Evolutionary conservation across 2,797 vertebrate genomes (phyloP).

Genomic region (Danio jaintianensis): DNA sequence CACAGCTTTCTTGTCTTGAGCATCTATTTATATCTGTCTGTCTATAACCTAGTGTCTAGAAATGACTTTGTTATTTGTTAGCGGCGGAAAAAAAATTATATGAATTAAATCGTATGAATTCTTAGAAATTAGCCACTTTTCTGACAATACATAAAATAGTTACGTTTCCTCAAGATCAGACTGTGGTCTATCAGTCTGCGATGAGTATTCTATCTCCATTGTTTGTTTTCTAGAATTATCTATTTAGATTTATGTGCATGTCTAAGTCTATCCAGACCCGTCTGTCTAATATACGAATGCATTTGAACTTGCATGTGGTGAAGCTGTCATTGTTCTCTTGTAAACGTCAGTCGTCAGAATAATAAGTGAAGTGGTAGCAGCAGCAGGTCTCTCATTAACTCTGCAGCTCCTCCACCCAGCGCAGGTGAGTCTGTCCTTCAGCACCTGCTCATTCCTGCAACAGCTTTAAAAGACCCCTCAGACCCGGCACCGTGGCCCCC

Average conservation of each 20-base stretch:
- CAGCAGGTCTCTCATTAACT: conserved; percentile 46
- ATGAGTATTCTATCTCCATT: not conserved
- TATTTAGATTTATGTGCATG: not conserved
- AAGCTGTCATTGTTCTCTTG: not conserved
- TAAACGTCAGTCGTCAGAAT: conserved; percentile 7
- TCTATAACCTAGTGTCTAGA: no score
- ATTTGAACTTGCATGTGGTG: not conserved
- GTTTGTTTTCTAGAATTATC: not conserved
- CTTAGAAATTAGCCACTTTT: no score
- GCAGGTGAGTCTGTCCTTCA: conserved; percentile 68
- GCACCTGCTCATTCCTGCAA: conserved; percentile 77
- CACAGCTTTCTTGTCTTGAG: no score
- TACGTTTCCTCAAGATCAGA: not conserved
- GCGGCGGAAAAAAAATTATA: no score
- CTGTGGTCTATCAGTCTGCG: no score
- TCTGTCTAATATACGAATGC: not conserved
- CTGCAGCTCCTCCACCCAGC: conserved; percentile 41
- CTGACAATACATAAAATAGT: no score
- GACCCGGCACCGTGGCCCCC: conserved; percentile 53
- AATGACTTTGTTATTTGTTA: no score
- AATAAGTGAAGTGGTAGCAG: not conserved
- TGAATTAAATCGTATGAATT: no score
- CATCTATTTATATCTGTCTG: no score
- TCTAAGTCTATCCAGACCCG: not conserved
- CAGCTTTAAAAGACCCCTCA: conserved; percentile 70